phyloP scores from a whole-genome alignment of 2,113 vertebrate genomes.

The Nycticebus coucang region DNA sequence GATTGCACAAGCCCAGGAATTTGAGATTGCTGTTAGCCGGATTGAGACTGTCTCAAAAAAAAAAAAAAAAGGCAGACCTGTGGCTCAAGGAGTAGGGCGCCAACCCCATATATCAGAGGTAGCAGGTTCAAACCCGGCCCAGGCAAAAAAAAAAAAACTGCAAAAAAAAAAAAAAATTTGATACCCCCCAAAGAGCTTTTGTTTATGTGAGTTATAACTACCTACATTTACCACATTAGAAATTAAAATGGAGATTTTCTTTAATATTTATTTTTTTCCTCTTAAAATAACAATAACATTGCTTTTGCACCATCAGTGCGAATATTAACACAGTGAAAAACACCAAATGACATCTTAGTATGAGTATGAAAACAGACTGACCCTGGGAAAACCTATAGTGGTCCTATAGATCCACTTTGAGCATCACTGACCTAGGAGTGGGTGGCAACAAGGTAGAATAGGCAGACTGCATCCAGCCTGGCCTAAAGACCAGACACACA shows the following conservation, averaged over 20 bases:
- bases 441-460: neutral
- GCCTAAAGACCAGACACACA: neutral
- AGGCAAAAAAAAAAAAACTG: too few relatives aligned
- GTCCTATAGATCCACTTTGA: neutral
- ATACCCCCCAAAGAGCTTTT: neutral
- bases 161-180: neutral
- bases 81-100: too few relatives aligned
- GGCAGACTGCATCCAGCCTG: neutral
- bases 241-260: neutral
- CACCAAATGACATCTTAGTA: neutral
- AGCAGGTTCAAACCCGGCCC: too few relatives aligned
- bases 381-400: neutral
- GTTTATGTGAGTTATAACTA: neutral
- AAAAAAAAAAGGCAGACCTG: too few relatives aligned
- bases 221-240: neutral
- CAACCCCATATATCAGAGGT: too few relatives aligned
- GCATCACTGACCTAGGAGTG: neutral
- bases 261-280: neutral
- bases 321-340: slow-evolving; percentile 12
- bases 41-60: too few relatives aligned
- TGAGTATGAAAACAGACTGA: slow-evolving; percentile 15
- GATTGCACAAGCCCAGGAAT: too few relatives aligned
- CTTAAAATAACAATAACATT: neutral
- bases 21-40: too few relatives aligned
- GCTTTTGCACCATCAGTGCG: neutral